These are phyloP conservation scores for Lepidotrigona ventralis DNA, from an alignment of 1,140 invertebrate species.

Conservation along the genomic window DNA sequence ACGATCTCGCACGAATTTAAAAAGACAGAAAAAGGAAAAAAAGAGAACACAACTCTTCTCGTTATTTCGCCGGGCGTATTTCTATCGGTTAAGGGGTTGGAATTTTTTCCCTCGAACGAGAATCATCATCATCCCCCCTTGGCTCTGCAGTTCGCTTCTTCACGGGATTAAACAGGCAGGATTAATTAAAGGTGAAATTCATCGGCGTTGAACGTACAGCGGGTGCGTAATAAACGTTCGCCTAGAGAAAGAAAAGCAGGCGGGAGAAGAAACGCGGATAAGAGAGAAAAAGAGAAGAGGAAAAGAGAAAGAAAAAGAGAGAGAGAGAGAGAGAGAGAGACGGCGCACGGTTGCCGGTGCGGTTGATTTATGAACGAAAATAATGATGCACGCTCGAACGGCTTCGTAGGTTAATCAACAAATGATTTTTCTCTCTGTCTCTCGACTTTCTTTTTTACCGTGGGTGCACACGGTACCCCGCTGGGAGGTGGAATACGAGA, in stretches of 20 bases:
- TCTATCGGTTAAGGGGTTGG: constrained; percentile 6
- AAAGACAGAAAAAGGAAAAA: background rate
- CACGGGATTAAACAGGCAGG: constrained; percentile 37
- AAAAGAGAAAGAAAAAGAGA: too few relatives aligned
- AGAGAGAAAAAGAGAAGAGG: background rate
- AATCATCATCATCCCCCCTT: background rate
- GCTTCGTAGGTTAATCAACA: constrained; percentile 30
- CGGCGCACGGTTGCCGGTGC: background rate
- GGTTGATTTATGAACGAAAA: constrained; percentile 32
- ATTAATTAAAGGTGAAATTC: constrained; percentile 45
- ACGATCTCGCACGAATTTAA: background rate
- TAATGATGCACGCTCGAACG: constrained; percentile 32
- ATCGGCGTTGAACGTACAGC: background rate
- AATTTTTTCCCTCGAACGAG: background rate
- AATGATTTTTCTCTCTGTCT: constrained; percentile 33
- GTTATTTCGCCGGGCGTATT: constrained; percentile 31
- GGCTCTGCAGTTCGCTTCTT: background rate
- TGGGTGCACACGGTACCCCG: background rate
- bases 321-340: too few relatives aligned
- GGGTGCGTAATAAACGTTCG: constrained; percentile 26
- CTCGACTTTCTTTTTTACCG: background rate
- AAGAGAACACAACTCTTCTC: constrained; percentile 20
- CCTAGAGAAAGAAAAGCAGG: background rate
- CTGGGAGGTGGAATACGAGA: constrained; percentile 17
- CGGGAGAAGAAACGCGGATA: background rate